A percentile compares a stretch with the other conserved stretches of the same genome.
Conservation (phyloP, 1,140 invertebrate genomes). For the Apis florea region DNA sequence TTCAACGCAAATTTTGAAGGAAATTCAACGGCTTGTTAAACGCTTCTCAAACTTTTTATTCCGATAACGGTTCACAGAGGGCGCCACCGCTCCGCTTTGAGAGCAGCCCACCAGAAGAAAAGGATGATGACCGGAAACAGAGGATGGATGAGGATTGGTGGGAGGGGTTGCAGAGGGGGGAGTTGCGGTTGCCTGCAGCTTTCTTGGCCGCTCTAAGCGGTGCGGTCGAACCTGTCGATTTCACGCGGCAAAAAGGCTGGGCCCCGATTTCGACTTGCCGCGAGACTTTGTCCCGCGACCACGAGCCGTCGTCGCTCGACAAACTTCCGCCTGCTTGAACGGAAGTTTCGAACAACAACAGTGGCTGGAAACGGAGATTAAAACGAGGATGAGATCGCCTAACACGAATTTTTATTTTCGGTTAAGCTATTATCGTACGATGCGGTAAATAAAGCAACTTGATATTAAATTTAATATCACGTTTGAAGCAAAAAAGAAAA, state of each 20-base stretch:
- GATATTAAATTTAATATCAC: too few species aligned
- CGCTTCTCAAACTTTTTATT: not conserved
- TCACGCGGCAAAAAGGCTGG: conserved; percentile 65
- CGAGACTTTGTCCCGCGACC: conserved; percentile 1
- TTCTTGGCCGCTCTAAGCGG: conserved; percentile 51
- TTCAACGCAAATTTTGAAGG: too few species aligned
- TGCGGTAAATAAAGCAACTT: too few species aligned
- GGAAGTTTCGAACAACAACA: not conserved
- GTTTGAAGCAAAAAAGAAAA: too few species aligned
- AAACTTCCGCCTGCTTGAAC: not conserved
- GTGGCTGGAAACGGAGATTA: not conserved
- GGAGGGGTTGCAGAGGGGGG: too few species aligned
- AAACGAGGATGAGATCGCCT: not conserved
- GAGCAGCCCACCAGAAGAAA: not conserved
- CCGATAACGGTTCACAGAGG: not conserved
- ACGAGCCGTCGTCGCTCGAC: not conserved
- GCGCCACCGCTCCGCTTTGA: not conserved
- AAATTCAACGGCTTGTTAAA: not conserved
- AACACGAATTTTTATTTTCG: too few species aligned
- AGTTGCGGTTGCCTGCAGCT: conserved; percentile 4
- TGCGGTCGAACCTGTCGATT: conserved; percentile 71
- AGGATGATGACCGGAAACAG: not conserved
- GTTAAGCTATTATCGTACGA: too few species aligned
- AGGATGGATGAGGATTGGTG: not conserved
- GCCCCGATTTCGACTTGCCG: not conserved